phyloP scores from a whole-genome alignment of 2,113 vertebrate genomes.

The Eidolon helvum region DNA sequence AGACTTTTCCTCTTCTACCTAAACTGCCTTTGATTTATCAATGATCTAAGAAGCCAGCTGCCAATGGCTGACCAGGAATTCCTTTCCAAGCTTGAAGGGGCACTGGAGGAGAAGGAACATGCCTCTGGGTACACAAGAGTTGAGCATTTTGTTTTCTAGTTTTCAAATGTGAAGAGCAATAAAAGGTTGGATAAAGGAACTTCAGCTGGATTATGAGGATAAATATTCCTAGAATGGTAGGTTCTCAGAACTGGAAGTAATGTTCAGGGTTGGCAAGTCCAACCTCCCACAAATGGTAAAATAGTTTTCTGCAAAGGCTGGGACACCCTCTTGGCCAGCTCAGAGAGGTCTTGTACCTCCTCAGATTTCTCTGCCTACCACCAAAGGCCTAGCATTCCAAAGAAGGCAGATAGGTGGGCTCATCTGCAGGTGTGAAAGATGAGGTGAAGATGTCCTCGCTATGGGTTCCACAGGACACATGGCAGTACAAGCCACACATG shows the following conservation, averaged over 20 bases:
- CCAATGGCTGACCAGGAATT: neutral
- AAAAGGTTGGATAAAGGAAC: neutral
- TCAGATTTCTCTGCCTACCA: neutral
- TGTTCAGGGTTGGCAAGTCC: neutral
- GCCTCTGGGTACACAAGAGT: neutral
- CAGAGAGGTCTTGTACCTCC: neutral
- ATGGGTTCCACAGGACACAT: neutral
- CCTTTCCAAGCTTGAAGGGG: neutral
- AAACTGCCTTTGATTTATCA: constrained; percentile 19
- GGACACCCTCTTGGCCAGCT: neutral
- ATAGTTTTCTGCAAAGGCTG: neutral
- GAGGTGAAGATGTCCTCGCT: neutral
- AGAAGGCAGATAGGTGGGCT: neutral
- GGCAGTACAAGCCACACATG: neutral
- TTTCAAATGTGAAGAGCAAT: neutral
- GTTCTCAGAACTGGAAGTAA: neutral
- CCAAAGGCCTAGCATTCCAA: neutral
- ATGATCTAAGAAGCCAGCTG: neutral
- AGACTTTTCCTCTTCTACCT: neutral
- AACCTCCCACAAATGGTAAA: neutral
- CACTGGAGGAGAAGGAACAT: neutral
- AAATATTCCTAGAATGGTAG: neutral
- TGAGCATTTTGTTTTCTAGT: neutral
- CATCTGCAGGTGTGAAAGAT: neutral
- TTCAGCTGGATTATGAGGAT: neutral